Evolutionary conservation across 2,113 vertebrate genomes (phyloP).

Genomic region (Anser brachyrhynchus): DNA sequence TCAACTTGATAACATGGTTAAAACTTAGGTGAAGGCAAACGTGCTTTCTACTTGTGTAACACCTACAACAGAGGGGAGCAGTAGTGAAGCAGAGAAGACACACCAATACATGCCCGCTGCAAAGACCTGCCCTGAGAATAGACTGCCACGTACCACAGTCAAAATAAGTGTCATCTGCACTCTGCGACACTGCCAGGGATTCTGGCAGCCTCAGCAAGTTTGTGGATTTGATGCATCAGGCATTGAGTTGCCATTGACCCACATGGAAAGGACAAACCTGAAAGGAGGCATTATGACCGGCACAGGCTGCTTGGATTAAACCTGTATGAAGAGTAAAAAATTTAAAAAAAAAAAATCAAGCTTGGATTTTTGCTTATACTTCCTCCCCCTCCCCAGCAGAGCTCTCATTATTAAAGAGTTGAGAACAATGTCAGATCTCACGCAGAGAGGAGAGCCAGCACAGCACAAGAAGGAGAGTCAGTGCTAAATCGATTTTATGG

Average conservation of each 20-base stretch:
- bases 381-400: background rate
- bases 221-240: conserved; percentile 61
- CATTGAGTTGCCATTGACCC: conserved; percentile 38
- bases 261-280: conserved; percentile 53
- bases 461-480: background rate
- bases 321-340: background rate
- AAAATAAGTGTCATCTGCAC: conserved; percentile 28
- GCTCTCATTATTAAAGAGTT: background rate
- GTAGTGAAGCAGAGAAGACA: background rate
- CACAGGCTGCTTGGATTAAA: conserved; percentile 41
- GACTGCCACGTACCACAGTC: background rate
- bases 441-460: conserved; percentile 9
- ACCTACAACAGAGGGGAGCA: background rate
- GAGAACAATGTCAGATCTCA: conserved; percentile 24
- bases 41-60: accelerated
- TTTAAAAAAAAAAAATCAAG: conserved; percentile 1
- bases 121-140: background rate
- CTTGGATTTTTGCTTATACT: conserved; percentile 49
- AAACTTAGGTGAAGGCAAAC: background rate
- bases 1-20: background rate
- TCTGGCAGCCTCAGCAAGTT: conserved; percentile 59
- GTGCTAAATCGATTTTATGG: background rate
- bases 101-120: background rate
- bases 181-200: conserved; percentile 28
- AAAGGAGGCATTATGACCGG: conserved; percentile 62